A percentile compares a stretch with the other conserved stretches of the same genome.
Conservation (phyloP, 2,888 invertebrate genomes). For the Punctoribates punctum region DNA sequence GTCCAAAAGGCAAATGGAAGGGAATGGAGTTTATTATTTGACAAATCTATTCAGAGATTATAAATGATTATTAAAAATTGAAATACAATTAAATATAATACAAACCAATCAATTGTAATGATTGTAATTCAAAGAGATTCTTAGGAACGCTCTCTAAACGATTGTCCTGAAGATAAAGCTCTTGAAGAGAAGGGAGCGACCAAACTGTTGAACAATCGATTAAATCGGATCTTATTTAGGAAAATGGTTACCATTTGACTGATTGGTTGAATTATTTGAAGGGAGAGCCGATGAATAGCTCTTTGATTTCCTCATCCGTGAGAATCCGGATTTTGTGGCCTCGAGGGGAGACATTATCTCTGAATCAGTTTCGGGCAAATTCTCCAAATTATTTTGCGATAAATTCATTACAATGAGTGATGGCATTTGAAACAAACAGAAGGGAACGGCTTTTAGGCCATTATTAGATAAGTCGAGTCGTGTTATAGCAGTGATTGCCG, state of each 20-base stretch:
- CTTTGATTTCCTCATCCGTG: conserved; percentile 41
- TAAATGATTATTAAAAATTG: not conserved
- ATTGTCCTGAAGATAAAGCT: conserved; percentile 87
- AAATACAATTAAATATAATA: not conserved
- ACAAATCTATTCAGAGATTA: conserved; percentile 61
- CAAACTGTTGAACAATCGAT: conserved; percentile 43
- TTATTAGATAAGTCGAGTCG: conserved; percentile 89
- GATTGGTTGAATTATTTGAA: conserved; percentile 2
- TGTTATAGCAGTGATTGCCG: conserved; percentile 72
- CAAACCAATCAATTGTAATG: conserved; percentile 66
- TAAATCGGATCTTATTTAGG: not conserved
- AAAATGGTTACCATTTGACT: conserved; percentile 40
- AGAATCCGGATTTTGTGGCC: conserved; percentile 23
- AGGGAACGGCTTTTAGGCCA: conserved; percentile 71
- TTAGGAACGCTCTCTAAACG: conserved; percentile 75
- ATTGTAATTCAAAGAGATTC: conserved; percentile 74
- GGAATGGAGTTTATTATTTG: conserved; percentile 82
- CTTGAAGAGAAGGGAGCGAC: conserved; percentile 70
- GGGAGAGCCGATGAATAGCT: conserved; percentile 37
- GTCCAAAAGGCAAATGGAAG: conserved; percentile 82
- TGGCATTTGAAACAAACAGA: conserved; percentile 74
- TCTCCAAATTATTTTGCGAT: conserved; percentile 81
- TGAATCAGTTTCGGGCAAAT: conserved; percentile 59
- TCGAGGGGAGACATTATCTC: conserved; percentile 22
- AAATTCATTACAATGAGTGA: conserved; percentile 77